These are phyloP conservation scores for Netelia fuscicornis DNA, from an alignment of 2,888 invertebrate species.

Conservation along the genomic window DNA sequence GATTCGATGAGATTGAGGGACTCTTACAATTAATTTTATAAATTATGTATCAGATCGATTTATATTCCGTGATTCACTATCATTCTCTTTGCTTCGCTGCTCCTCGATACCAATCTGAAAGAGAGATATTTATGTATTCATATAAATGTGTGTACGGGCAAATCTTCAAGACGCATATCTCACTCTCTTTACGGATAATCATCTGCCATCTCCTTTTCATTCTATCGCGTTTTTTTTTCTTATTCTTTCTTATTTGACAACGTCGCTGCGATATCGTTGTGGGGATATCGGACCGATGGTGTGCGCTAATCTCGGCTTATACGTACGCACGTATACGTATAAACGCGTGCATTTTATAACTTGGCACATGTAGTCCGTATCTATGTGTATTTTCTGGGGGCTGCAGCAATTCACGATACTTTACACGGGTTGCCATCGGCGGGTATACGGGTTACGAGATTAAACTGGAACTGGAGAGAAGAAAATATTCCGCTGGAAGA, in stretches of 20 bases:
- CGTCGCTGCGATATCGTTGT: constrained; percentile 44
- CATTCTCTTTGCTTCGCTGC: constrained; percentile 37
- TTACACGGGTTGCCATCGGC: constrained; percentile 60
- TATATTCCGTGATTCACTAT: constrained; percentile 30
- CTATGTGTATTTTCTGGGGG: constrained; percentile 53
- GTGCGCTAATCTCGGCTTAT: constrained; percentile 61
- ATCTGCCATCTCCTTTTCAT: constrained; percentile 42
- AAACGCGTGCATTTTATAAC: not conserved
- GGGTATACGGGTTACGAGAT: constrained; percentile 63
- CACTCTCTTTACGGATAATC: constrained; percentile 64
- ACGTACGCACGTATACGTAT: not conserved
- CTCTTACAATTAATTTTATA: constrained; percentile 7
- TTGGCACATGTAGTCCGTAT: constrained; percentile 41
- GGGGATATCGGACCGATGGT: constrained; percentile 46
- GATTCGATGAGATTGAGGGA: not conserved
- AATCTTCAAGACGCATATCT: constrained; percentile 53
- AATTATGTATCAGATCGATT: constrained; percentile 17
- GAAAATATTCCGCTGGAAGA: constrained; percentile 62
- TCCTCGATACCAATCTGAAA: constrained; percentile 41
- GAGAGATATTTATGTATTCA: constrained; percentile 26
- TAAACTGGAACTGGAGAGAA: constrained; percentile 62
- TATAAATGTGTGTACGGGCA: not conserved
- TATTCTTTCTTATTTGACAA: constrained; percentile 23
- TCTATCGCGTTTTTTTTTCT: constrained; percentile 33
- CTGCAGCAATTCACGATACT: constrained; percentile 64